Percentiles rank a stretch among this genome's conserved stretches.
phyloP scores from a whole-genome alignment of 2,888 invertebrate genomes.

The Orthonychiurus folsomi region DNA sequence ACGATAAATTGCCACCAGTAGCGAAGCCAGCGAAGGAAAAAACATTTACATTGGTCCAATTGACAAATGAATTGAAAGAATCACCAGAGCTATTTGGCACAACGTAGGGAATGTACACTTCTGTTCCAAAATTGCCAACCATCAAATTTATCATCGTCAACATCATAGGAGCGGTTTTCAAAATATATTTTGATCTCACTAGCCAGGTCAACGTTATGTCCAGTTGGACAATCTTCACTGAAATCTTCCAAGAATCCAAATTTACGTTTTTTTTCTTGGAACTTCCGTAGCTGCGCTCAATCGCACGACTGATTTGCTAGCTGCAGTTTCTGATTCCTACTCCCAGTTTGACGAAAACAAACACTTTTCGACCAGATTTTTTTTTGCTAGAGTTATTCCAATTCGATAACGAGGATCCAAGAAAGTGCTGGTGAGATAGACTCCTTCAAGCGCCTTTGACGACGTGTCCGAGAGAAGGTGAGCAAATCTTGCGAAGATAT shows the following conservation, averaged over 20 bases:
- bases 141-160: slow-evolving; percentile 1
- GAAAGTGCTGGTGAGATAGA: neutral
- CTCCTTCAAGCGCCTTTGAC: neutral
- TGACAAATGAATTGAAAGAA: slow-evolving; percentile 3
- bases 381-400: neutral
- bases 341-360: neutral
- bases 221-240: neutral
- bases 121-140: slow-evolving; percentile 4
- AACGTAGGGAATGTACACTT: neutral
- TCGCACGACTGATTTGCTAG: neutral
- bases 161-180: neutral
- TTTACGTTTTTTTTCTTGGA: slow-evolving; percentile 3
- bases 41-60: neutral
- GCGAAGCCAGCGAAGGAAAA: slow-evolving; percentile 1
- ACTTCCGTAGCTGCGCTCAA: too few species aligned
- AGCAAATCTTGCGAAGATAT: neutral
- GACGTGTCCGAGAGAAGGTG: neutral
- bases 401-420: slow-evolving; percentile 6
- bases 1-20: too few species aligned
- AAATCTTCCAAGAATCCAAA: neutral
- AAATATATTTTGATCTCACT: neutral
- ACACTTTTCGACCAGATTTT: neutral
- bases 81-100: neutral
- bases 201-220: neutral
- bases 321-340: neutral